These are phyloP conservation scores for Bursaphelenchus mucronatus DNA, from an alignment of 1,140 invertebrate species.

Conservation along the genomic window DNA sequence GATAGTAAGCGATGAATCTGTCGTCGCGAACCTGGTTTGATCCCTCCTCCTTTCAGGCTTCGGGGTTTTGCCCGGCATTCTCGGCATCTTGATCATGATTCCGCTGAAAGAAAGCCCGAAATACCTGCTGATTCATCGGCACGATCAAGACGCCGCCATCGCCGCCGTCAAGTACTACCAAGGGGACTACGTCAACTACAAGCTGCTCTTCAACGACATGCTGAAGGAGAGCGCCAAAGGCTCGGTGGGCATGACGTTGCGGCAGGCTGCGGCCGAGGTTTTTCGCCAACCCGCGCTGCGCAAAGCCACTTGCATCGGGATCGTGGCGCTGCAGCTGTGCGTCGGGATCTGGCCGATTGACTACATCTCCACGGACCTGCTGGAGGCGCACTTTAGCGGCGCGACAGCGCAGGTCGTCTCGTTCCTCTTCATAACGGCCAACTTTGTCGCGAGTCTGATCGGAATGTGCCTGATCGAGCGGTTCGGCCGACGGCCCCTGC, in stretches of 20 bases:
- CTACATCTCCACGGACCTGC: slow-evolving; percentile 51
- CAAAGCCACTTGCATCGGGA: slow-evolving; percentile 47
- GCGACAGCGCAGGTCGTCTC: slow-evolving; percentile 42
- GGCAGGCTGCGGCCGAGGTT: slow-evolving; percentile 36
- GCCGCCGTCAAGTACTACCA: slow-evolving; percentile 40
- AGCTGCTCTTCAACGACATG: slow-evolving; percentile 42
- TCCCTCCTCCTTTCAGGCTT: slow-evolving; percentile 28
- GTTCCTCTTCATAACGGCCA: slow-evolving; percentile 47
- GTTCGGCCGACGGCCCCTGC: slow-evolving; percentile 47
- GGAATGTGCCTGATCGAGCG: slow-evolving; percentile 45
- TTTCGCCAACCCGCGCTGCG: slow-evolving; percentile 36
- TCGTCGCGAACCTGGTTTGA: too few species aligned
- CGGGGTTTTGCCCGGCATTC: slow-evolving; percentile 41
- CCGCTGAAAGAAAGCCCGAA: slow-evolving; percentile 51
- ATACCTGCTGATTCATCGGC: slow-evolving; percentile 42
- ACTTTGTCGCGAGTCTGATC: slow-evolving; percentile 45
- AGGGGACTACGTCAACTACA: slow-evolving; percentile 32
- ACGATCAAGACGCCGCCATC: slow-evolving; percentile 41
- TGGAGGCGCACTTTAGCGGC: slow-evolving; percentile 46
- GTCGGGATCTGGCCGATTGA: slow-evolving; percentile 56
- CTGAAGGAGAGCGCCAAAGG: slow-evolving; percentile 40
- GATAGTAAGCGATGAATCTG: too few species aligned
- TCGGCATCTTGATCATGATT: slow-evolving; percentile 44
- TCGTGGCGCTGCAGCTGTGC: slow-evolving; percentile 33
- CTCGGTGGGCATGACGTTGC: slow-evolving; percentile 27